A percentile compares a stretch with the other conserved stretches of the same genome.
phyloP scores from a whole-genome alignment of 2,797 vertebrate species.

The Sebastiscus tertius region DNA sequence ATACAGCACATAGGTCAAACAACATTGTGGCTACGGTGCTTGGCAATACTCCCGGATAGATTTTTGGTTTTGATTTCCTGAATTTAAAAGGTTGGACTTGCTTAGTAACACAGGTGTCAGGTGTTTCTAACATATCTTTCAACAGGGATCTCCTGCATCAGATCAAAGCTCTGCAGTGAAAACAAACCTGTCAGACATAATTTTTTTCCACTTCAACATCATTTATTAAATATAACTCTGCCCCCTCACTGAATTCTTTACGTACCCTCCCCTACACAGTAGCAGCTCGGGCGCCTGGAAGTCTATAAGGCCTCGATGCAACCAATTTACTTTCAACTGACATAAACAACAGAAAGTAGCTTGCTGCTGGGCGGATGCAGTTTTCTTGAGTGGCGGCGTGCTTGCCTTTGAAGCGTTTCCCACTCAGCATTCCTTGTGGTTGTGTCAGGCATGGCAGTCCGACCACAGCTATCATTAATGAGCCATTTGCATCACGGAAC shows the following conservation, averaged over 20 bases:
- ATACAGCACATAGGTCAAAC: conserved; percentile 19
- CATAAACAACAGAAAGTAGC: conserved; percentile 45
- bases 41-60: background rate
- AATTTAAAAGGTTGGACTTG: background rate
- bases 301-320: conserved; percentile 48
- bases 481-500: conserved; percentile 73
- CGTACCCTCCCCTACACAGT: background rate
- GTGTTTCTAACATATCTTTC: background rate
- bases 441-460: conserved; percentile 72
- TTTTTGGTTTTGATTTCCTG: background rate
- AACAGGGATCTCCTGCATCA: background rate
- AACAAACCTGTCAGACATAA: background rate
- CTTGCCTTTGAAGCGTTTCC: conserved; percentile 78
- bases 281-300: conserved; percentile 25
- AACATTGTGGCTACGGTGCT: background rate
- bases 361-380: conserved; percentile 64
- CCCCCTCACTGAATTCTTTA: background rate
- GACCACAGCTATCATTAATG: conserved; percentile 77
- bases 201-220: background rate
- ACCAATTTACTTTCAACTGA: conserved; percentile 49
- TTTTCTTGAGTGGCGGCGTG: conserved; percentile 56
- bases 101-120: background rate
- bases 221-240: background rate
- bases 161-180: background rate
- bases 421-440: conserved; percentile 82